Base-by-base conservation (phyloP, 2,888 invertebrate species). In the Fragum sueziense region DNA sequence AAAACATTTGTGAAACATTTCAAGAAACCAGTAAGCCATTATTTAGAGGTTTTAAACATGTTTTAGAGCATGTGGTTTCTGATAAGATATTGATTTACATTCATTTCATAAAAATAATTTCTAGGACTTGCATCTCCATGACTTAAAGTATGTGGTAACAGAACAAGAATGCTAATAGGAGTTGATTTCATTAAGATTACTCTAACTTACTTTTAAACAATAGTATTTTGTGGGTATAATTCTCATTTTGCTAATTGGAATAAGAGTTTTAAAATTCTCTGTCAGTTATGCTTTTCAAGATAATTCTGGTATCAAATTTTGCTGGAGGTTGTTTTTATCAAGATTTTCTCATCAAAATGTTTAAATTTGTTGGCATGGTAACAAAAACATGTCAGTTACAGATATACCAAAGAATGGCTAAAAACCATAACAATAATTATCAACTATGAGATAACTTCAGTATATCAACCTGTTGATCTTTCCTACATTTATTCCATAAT, bases 381-480 rank as follows among this genome's bases (percentile, higher is more conserved):
- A 41, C 65, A 65, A 65, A 25, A 65, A 65, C 65, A 65, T 65
- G 65, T 65, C 65, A 65, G 31, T 25, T 22, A 27, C 65, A 65
- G 65, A 65, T 65, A 65, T 65, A 41, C 65, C 65, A 65, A 41
- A 41, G 61, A 20, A 29, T 31, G 9, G 57, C 57, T 22, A 71
- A 72, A 47, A 70, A 84, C 84, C 84, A 84, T 84, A 47, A 47
- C 47, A 47, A 47, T 47, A 47, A 47, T 47, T 47, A 47, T 47
- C 47, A 47, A 14, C 47, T 20, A 47, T 20, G 47, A 47, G 47
- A 47, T 47, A 47, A 47, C 7, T 47, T 3, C 3, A n/a, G 7
- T 47, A 47, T 20, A 47, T 47, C 47, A 47, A 47, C 47, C 47
- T 47, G 47, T 47, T 47, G 47, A 47, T 47, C 47, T 47, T 14